A percentile compares a stretch with the other conserved stretches of the same genome.
phyloP scores from a whole-genome alignment of 2,113 vertebrate species.

The Kryptolebias marmoratus region DNA sequence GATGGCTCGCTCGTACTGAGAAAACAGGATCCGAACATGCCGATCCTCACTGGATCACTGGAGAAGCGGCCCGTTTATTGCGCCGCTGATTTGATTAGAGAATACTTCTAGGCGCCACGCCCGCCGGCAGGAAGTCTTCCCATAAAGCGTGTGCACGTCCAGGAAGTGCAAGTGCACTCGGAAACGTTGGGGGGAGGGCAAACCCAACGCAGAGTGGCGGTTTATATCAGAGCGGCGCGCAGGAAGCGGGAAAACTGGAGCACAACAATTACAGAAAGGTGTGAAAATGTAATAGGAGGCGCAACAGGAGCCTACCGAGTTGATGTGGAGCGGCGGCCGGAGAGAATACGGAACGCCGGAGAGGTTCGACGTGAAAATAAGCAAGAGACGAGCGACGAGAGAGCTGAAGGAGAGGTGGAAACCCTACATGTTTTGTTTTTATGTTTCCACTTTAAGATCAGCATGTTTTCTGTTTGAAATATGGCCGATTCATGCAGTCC shows the following conservation, averaged over 20 bases:
- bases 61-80: slow-evolving; percentile 46
- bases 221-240: slow-evolving; percentile 7
- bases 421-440: slow-evolving; percentile 35
- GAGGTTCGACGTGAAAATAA: neutral
- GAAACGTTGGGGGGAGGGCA: no score
- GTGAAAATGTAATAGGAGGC: slow-evolving; percentile 27
- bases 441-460: slow-evolving; percentile 52
- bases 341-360: slow-evolving; percentile 3
- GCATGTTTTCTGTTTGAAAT: no score
- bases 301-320: slow-evolving; percentile 12
- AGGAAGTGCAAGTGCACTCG: slow-evolving; percentile 24
- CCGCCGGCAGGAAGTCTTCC: slow-evolving; percentile 47
- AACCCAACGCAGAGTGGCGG: neutral
- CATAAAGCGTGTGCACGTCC: slow-evolving; percentile 28
- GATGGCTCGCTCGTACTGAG: slow-evolving; percentile 19
- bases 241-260: slow-evolving; percentile 12
- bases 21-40: slow-evolving; percentile 19
- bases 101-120: slow-evolving; percentile 40
- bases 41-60: slow-evolving; percentile 17
- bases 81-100: slow-evolving; percentile 61
- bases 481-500: no score
- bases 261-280: slow-evolving; percentile 35
- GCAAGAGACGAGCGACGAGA: slow-evolving; percentile 17
- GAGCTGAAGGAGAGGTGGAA: neutral
- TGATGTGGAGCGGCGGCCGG: slow-evolving; percentile 8